A percentile compares a stretch with the other conserved stretches of the same genome.
phyloP scores from a whole-genome alignment of 2,888 invertebrate species.

The Thereva unica region DNA sequence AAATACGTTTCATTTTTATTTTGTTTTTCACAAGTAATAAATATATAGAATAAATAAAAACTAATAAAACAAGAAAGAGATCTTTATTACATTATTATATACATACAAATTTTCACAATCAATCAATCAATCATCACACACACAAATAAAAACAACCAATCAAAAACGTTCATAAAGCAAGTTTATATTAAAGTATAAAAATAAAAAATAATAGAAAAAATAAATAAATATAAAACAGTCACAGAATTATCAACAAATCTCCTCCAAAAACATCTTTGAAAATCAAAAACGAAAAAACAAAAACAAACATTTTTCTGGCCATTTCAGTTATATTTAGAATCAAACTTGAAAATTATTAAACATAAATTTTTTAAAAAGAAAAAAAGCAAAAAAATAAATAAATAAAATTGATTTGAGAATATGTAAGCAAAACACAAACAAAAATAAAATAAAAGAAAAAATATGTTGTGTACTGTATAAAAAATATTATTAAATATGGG shows the following conservation, averaged over 20 bases:
- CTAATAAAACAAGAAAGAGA: not conserved
- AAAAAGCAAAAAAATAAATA: not conserved
- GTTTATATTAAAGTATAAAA: slow-evolving; percentile 29
- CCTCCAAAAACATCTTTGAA: slow-evolving; percentile 21
- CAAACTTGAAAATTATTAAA: not conserved
- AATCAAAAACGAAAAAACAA: not conserved
- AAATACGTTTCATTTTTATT: not conserved
- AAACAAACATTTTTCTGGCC: slow-evolving; percentile 35
- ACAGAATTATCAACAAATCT: not conserved
- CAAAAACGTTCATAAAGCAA: slow-evolving; percentile 55
- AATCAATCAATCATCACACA: slow-evolving; percentile 2
- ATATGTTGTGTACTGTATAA: slow-evolving; percentile 26
- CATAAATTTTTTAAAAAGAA: slow-evolving; percentile 6
- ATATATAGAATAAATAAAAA: slow-evolving; percentile 8
- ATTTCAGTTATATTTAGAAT: slow-evolving; percentile 13
- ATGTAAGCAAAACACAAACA: not conserved
- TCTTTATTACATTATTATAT: not conserved
- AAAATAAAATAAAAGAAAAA: slow-evolving; percentile 9
- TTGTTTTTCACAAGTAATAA: slow-evolving; percentile 12
- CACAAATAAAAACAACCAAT: slow-evolving; percentile 49
- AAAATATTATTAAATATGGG: slow-evolving; percentile 22
- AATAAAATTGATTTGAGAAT: slow-evolving; percentile 1
- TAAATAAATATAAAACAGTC: not conserved
- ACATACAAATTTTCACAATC: slow-evolving; percentile 2
- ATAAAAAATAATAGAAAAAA: slow-evolving; percentile 36